A percentile compares a stretch with the other conserved stretches of the same genome.
These are phyloP conservation scores for Aldabrachelys gigantea DNA, from an alignment of 2,113 vertebrate species.

Conservation along the genomic window DNA sequence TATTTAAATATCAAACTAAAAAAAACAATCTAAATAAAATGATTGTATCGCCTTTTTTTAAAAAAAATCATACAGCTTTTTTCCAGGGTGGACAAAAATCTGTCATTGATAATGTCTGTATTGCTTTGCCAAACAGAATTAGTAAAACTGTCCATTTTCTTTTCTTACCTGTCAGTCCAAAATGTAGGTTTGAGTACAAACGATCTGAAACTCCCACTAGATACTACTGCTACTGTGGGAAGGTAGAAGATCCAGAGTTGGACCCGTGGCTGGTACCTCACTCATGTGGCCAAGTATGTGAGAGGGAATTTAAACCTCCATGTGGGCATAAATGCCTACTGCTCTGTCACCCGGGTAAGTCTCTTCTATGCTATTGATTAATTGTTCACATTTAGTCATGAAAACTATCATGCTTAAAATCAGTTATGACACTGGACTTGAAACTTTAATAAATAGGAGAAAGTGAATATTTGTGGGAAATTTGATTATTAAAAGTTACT, in stretches of 20 bases:
- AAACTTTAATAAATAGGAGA: neutral
- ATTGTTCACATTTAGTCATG: neutral
- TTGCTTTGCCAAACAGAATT: conserved; percentile 20
- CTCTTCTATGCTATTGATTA: neutral
- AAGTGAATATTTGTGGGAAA: neutral
- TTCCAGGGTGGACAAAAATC: too few relatives aligned
- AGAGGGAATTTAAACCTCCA: conserved; percentile 87
- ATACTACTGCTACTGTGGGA: conserved; percentile 95
- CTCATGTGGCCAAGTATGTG: conserved; percentile 95
- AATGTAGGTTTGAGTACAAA: conserved; percentile 94
- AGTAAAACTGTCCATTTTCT: neutral
- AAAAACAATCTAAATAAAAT: too few relatives aligned
- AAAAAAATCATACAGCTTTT: neutral
- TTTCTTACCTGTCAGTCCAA: conserved; percentile 84
- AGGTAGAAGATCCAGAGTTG: conserved; percentile 89
- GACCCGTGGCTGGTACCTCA: conserved; percentile 98
- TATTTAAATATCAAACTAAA: neutral
- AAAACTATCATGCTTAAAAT: neutral
- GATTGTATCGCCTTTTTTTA: neutral
- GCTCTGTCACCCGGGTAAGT: conserved; percentile 95
- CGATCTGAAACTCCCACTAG: conserved; percentile 87
- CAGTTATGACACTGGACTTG: neutral
- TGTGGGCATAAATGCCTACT: conserved; percentile 97
- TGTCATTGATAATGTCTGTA: neutral
- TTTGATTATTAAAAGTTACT: neutral